phyloP scores from a whole-genome alignment of 1,140 invertebrate species.

The Drosophila kurseongensis region DNA sequence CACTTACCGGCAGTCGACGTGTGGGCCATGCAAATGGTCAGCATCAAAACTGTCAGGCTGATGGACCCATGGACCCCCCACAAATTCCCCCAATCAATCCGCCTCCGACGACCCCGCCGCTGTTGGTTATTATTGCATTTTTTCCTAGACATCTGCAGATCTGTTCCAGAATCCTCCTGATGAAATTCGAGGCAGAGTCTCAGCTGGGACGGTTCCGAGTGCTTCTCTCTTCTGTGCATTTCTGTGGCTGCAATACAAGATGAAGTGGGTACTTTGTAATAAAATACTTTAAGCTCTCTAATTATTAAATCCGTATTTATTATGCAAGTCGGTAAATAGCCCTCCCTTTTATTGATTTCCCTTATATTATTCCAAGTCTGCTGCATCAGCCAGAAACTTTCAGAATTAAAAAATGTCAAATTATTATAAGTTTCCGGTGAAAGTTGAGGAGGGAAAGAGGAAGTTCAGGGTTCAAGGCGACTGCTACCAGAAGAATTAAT shows the following conservation, averaged over 20 bases:
- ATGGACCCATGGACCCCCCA: constrained; percentile 50
- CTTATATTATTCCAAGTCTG: constrained; percentile 65
- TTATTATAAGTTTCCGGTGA: constrained; percentile 4
- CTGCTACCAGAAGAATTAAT: constrained; percentile 30
- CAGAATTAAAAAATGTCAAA: constrained; percentile 33
- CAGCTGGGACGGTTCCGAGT: constrained; percentile 33
- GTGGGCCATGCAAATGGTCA: constrained; percentile 70
- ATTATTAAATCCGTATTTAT: constrained; percentile 14
- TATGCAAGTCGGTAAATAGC: neutral
- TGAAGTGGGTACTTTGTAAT: neutral
- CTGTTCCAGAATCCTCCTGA: constrained; percentile 40
- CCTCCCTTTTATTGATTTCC: constrained; percentile 49
- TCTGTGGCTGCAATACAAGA: constrained; percentile 43
- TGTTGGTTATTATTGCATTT: constrained; percentile 73
- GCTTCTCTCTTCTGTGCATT: constrained; percentile 57
- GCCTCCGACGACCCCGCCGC: constrained; percentile 52
- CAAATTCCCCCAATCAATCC: constrained; percentile 14
- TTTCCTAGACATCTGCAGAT: constrained; percentile 62
- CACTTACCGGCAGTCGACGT: constrained; percentile 78
- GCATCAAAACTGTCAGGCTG: constrained; percentile 58
- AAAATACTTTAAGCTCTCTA: constrained; percentile 6
- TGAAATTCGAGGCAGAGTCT: constrained; percentile 38
- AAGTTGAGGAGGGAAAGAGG: constrained; percentile 5
- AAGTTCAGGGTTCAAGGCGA: constrained; percentile 36
- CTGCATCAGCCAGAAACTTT: constrained; percentile 49